Conservation (phyloP, 2,797 vertebrate genomes). For the Sebastolobus altivelis region DNA sequence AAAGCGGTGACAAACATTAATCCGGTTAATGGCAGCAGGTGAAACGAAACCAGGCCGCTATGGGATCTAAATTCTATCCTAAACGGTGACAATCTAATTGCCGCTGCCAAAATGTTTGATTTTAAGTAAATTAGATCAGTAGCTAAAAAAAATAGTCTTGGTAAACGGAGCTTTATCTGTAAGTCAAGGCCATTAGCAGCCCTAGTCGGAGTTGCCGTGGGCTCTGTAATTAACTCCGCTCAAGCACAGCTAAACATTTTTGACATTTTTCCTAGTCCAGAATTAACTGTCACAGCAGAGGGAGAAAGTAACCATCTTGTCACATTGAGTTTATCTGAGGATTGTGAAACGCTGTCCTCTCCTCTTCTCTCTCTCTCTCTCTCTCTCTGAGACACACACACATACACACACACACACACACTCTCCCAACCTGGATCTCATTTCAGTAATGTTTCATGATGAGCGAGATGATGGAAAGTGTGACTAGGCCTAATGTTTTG, state of each 20-base stretch:
- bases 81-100: conserved; percentile 90
- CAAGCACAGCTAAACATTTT: conserved; percentile 98
- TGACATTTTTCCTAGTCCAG: conserved; percentile 97
- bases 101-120: conserved; percentile 94
- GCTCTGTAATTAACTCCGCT: conserved; percentile 97
- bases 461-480: conserved; percentile 89
- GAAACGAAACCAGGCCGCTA: conserved; percentile 18
- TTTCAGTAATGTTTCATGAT: conserved; percentile 88
- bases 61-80: conserved; percentile 47
- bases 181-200: conserved; percentile 95
- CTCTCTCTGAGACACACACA: conserved; percentile 1
- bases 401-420: conserved; percentile 8
- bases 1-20: conserved; percentile 3
- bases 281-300: conserved; percentile 97
- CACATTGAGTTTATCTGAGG: conserved; percentile 91
- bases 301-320: conserved; percentile 95
- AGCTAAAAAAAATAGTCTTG: conserved; percentile 90
- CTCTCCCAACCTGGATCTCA: conserved; percentile 72
- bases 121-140: conserved; percentile 95
- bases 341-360: conserved; percentile 77
- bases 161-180: conserved; percentile 95
- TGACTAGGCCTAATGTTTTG: conserved; percentile 63
- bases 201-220: conserved; percentile 89
- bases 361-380: conserved; percentile 35
- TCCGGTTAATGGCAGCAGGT: conserved; percentile 19